Conservation (phyloP, 2,113 vertebrate genomes). For the Progne subis region DNA sequence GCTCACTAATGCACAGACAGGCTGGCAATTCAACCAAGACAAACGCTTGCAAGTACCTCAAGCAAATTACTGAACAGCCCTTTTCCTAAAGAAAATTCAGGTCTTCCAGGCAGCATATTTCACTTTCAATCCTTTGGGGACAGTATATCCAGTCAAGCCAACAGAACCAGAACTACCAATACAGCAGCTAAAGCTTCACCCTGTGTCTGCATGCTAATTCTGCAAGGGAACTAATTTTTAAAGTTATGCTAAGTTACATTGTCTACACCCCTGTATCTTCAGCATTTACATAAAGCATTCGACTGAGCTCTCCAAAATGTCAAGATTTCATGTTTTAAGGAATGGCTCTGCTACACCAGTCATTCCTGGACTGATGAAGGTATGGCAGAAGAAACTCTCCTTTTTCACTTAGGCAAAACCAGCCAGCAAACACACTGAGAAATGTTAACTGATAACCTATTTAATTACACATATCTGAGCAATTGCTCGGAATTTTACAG, state of each 20-base stretch:
- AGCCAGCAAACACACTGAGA: background rate
- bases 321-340: background rate
- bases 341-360: background rate
- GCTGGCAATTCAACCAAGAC: constrained; percentile 39
- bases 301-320: background rate
- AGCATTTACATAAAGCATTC: background rate
- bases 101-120: background rate
- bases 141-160: background rate
- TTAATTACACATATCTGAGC: background rate
- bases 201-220: background rate
- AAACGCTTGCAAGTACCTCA: background rate
- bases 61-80: background rate
- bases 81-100: background rate
- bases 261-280: fast-evolving
- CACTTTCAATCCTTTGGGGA: background rate
- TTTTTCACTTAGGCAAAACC: background rate
- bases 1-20: constrained; percentile 52
- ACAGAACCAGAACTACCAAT: background rate
- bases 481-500: background rate
- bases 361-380: background rate
- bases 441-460: background rate
- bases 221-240: background rate
- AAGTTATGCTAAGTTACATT: background rate
- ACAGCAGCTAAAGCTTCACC: background rate
- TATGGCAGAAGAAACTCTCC: background rate